Base-by-base conservation (phyloP, 2,888 invertebrate genomes). In the Acleris literana region DNA sequence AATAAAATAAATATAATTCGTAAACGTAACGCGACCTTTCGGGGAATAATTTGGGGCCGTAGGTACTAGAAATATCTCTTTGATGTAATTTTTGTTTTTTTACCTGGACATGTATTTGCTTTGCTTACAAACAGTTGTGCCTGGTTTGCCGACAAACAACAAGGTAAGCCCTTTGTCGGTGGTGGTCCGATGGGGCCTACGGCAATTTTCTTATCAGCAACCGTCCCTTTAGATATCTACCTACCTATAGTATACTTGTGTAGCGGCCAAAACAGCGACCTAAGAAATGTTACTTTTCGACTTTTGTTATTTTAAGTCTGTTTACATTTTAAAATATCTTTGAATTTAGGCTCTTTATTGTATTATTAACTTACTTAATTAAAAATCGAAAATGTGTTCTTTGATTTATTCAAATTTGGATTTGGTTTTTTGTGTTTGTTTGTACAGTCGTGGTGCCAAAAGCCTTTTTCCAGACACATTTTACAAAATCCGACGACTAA, bases 111-210 rank as follows among this genome's bases (percentile, higher is more conserved):
- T 46, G 17, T 46, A 84, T 81, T 80, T 84, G 81, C 79, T 84
- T 39, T 84, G 78, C 80, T 81, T 80, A 81, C 33, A 9, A 33
- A 33, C 83, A 84, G 80, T 80, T 78, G 78, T 80, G 83, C 86
- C 87, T 88, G 89, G 86, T 83, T 80, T 74, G 79, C 75, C 72
- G 79, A 83, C 53, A 85, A 84, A 83, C 83, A 87, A 86, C 65
- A 51, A 65, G 84, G 83, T 81, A 81, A 82, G 82, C 82, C 83
- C 84, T 88, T 88, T 88, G 88, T 88, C 79, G 79, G 78, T 68
- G 71, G 48, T 71, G 75, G 74, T 73, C 75, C 74, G 76, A 71
- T 71, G 72, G 52, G 74, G 80, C 88, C 86, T 79, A 77, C 76
- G 82, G 88, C 84, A 80, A 82, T 85, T 82, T 86, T 80, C 87